A percentile compares a stretch with the other conserved stretches of the same genome.
These are phyloP conservation scores for Poecile montanus DNA, from an alignment of 2,797 vertebrate genomes.

Conservation along the genomic window DNA sequence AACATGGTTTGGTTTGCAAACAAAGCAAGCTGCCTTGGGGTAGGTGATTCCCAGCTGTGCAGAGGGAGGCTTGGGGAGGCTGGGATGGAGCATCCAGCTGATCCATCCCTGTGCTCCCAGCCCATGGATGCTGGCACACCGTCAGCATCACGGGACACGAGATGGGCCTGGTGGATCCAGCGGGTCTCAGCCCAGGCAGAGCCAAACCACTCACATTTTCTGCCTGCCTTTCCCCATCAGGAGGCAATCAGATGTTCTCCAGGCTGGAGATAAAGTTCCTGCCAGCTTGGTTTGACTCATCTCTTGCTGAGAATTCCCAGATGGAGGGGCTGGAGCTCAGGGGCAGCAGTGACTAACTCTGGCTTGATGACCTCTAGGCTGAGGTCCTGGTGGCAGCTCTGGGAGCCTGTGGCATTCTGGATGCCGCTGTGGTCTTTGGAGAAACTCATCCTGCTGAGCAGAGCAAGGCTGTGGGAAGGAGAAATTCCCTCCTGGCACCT, in stretches of 20 bases:
- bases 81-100: background rate
- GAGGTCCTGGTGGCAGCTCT: background rate
- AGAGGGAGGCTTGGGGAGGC: background rate
- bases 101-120: background rate
- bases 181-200: background rate
- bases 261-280: background rate
- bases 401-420: background rate
- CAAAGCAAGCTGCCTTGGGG: background rate
- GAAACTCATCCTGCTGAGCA: background rate
- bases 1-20: background rate
- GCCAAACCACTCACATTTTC: background rate
- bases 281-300: constrained; percentile 8
- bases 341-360: background rate
- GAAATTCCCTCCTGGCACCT: background rate
- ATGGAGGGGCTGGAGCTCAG: background rate
- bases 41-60: background rate
- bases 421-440: background rate
- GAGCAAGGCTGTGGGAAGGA: background rate
- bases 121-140: background rate
- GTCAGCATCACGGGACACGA: rapidly evolving
- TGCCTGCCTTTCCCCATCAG: background rate
- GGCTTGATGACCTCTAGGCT: background rate
- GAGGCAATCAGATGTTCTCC: constrained; percentile 1
- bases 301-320: background rate
- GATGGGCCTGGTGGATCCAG: background rate